Base-by-base conservation (phyloP, 2,888 invertebrate genomes). In the Plusia festucae region DNA sequence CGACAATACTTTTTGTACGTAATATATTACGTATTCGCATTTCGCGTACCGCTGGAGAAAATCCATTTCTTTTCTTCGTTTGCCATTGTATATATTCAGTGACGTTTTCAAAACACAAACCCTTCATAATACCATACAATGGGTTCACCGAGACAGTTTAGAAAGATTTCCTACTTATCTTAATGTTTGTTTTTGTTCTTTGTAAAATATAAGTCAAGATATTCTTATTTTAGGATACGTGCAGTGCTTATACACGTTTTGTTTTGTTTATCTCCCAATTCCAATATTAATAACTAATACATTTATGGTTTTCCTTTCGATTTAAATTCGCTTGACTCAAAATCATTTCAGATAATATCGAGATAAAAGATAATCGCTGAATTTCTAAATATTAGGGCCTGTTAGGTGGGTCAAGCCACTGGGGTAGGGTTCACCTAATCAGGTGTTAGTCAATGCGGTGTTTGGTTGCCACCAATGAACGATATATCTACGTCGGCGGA, bases 41-140 rank as follows among this genome's bases (percentile, higher is more conserved):
- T 73, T 76, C 40, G 52, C 24, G 16, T 30, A 44, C 27, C 32
- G 49, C 61, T 66, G 49, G 30, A 65, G 58, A 40, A 63, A 66
- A 68, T 65, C 59, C 66, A 61, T 62, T 69, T 66, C 44, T 56
- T 20, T 53, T 52, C 22, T n/a, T 65, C 49, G 53, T 57, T 65
- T 56, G 65, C 27, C 30, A 56, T 76, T 59, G 69, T 69, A 60
- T 22, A 54, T 56, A 67, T 61, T 69, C 67, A 79, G 55, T 79
- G 68, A 65, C 61, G 69, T 59, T 72, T 69, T 20, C 46, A 63
- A 79, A 67, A 76, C 69, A 76, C 70, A 69, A 65, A 54, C 67
- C 54, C 24, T 67, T 53, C 53, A 60, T 56, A 72, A 72, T 54
- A 40, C 40, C 65, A 57, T 63, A 72, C 55, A 60, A 66, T 20